Evolutionary conservation across 2,113 vertebrate genomes (phyloP), one percentile per base, ranked within the genome.

Genomic region (Scartelaos histophorus): DNA sequence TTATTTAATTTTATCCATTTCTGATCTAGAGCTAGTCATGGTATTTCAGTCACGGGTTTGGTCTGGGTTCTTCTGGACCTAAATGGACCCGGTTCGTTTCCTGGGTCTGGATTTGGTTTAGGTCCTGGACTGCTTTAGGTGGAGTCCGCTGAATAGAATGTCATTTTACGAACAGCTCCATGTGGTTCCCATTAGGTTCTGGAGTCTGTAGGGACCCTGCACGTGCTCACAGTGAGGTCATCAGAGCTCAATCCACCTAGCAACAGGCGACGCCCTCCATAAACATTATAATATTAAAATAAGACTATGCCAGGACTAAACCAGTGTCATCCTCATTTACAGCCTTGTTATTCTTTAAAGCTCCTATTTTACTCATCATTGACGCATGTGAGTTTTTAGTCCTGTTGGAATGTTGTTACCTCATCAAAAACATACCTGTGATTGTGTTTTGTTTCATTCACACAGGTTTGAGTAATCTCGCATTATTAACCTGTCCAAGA

Each of bases 131-230:
- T 25, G 56, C 56, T 58, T 25, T 58, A 58, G 56, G 56, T 58
- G 56, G 56, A 58, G 56, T 58, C 56, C 56, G 56, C 56, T 25
- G 56, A 58, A 58, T 13, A 58, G 56, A 58, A 58, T 58, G 56
- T 58, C 56, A 58, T 58, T 58, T 58, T 25, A 58, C 56, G 24
- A 24, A 58, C 56, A 25, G 56, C 56, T 25, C 56, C 11, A 58
- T 58, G 24, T 58, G 56, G 56, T 58, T 58, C 56, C 56, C 56
- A 58, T 58, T 58, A 58, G 13, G 24, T 22, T 58, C 56, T 58
- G 56, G 13, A 58, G 56, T 58, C 56, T 58, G 56, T 22, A 58
- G 56, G 56, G 56, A 58, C 56, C 56, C 56, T 58, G 25, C 56
- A 58, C 56, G 21, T 58, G 56, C 56, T 58, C 56, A 58, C 12